Base-by-base conservation (phyloP, 2,888 invertebrate species). In the Chromoteleia sp. region DNA sequence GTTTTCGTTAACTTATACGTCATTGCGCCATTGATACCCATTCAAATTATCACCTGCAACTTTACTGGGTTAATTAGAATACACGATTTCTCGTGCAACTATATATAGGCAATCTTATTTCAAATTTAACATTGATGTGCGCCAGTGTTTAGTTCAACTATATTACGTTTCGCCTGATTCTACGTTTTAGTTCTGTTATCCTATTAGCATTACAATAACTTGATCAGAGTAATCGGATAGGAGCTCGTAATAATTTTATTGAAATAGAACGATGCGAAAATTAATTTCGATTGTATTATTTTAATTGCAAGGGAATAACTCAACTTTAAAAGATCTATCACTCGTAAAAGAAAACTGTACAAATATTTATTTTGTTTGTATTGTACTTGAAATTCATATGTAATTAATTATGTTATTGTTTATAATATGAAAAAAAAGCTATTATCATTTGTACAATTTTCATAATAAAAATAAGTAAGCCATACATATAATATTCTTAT, bases 41-140 rank as follows among this genome's bases (percentile, higher is more conserved):
- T 54, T 67, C 54, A 52, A 54, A 54, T 67, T 54, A 52, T 25
- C 8, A 45, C 39, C 7, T 54, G 30, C 1, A 43, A n/a, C 17
- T 56, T 68, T 68, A 56, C 45, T 43, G 21, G 43, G 19, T 68
- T 68, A 68, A 68, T 68, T 68, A 36, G 21, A 56, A 56, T 14
- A 36, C 8, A 45, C 12, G 15, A 25, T 12, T 30, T 45, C 56
- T 56, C 43, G 45, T 45, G 45, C 33, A 45, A 36, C 33, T 36
- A 56, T 45, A 41, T 43, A 43, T 19, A 30, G 43, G 25, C 12
- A 67, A 43, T 39, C 52, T 50, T 52, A 65, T 52, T 52, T 29
- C 52, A 50, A 52, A 39, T 52, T 52, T 65, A 67, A 30, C 67
- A 19, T 39, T 15, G 36, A 17, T 45, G 12, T 12, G 19, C 8